These are phyloP conservation scores for Molorchus minor DNA, from an alignment of 2,888 invertebrate genomes.

Conservation along the genomic window DNA sequence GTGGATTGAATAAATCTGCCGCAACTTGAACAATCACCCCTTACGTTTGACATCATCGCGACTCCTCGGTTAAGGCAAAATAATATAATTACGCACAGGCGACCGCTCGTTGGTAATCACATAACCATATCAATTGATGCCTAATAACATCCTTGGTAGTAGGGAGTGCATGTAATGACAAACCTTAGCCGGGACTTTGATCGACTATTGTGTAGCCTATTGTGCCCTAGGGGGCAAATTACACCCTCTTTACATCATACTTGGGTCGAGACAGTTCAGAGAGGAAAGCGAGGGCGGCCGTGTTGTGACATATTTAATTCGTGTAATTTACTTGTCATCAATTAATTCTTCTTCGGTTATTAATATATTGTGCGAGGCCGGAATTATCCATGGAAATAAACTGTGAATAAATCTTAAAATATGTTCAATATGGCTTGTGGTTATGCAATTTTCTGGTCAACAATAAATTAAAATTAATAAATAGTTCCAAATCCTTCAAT, in stretches of 20 bases:
- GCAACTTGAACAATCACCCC: conserved; percentile 6
- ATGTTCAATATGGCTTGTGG: too few species aligned
- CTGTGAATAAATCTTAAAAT: too few species aligned
- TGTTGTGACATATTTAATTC: conserved; percentile 61
- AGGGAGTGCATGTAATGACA: conserved; percentile 55
- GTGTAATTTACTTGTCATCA: conserved; percentile 49
- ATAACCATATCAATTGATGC: conserved; percentile 63
- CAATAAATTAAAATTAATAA: too few species aligned
- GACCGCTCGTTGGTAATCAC: conserved; percentile 58
- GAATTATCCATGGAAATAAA: too few species aligned
- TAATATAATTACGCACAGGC: conserved; percentile 54
- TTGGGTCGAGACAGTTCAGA: conserved; percentile 30
- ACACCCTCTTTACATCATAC: conserved; percentile 47
- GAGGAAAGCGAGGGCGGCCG: conserved; percentile 50
- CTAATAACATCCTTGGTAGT: conserved; percentile 60
- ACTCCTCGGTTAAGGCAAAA: conserved; percentile 43
- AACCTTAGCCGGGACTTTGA: conserved; percentile 55
- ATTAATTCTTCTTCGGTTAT: background rate
- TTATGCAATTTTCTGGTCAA: too few species aligned
- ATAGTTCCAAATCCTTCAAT: too few species aligned
- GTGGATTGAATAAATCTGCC: conserved; percentile 1
- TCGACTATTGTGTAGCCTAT: conserved; percentile 57
- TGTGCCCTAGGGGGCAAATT: conserved; percentile 52
- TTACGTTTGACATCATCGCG: conserved; percentile 4
- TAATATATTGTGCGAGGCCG: too few species aligned